Evolutionary conservation across 2,888 invertebrate genomes (phyloP).

Genomic region (Nowickia ferox): DNA sequence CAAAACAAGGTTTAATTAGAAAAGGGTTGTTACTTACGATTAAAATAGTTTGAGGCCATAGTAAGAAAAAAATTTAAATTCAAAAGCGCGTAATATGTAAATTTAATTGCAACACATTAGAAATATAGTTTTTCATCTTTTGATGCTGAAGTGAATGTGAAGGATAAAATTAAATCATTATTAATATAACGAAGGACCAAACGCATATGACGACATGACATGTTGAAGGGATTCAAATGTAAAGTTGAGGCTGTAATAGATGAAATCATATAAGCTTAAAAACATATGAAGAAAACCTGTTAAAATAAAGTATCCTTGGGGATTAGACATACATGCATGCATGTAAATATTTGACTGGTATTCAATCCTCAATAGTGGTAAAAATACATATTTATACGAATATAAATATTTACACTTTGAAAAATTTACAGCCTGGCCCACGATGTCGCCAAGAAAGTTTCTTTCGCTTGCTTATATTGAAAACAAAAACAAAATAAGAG

Average conservation of each 20-base stretch:
- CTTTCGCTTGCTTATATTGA: too few species aligned
- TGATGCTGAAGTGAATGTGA: slow-evolving; percentile 45
- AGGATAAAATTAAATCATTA: slow-evolving; percentile 19
- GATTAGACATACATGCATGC: slow-evolving; percentile 41
- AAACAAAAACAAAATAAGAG: too few species aligned
- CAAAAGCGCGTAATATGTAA: slow-evolving; percentile 71
- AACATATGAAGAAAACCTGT: slow-evolving; percentile 36
- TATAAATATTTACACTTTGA: slow-evolving; percentile 17
- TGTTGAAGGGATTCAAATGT: not conserved
- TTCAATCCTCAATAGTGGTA: slow-evolving; percentile 22
- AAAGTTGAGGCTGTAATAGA: slow-evolving; percentile 28
- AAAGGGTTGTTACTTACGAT: slow-evolving; percentile 60
- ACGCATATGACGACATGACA: not conserved
- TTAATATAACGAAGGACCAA: slow-evolving; percentile 13
- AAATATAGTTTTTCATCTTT: slow-evolving; percentile 69
- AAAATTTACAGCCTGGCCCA: too few species aligned
- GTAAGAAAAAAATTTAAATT: slow-evolving; percentile 20
- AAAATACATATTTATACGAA: not conserved
- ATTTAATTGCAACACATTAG: slow-evolving; percentile 75
- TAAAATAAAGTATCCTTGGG: slow-evolving; percentile 61
- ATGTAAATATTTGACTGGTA: slow-evolving; percentile 56
- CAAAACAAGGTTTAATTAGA: slow-evolving; percentile 25
- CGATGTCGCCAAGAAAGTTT: too few species aligned
- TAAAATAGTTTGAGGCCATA: slow-evolving; percentile 69
- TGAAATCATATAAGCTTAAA: slow-evolving; percentile 60